Evolutionary conservation across 1,140 invertebrate species (phyloP).

Genomic region (Rhyzopertha dominica): DNA sequence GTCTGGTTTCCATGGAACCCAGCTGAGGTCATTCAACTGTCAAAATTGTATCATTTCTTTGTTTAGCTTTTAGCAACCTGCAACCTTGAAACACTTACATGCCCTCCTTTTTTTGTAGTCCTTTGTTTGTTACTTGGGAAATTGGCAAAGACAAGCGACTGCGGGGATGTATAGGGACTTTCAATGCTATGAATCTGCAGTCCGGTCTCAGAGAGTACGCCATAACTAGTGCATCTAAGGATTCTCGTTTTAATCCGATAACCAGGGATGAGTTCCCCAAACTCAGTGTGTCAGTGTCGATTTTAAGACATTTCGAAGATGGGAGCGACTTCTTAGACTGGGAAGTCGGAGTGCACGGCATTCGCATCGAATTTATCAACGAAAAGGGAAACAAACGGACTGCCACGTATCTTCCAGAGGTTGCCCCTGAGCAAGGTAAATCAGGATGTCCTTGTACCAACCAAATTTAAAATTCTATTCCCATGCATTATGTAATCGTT

Average conservation of each 20-base stretch:
- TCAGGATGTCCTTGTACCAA: slow-evolving; percentile 6
- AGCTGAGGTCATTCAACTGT: slow-evolving; percentile 45
- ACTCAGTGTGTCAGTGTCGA: slow-evolving; percentile 92
- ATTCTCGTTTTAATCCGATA: slow-evolving; percentile 95
- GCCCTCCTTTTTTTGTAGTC: slow-evolving; percentile 73
- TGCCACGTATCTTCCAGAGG: slow-evolving; percentile 96
- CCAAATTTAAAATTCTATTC: too few species aligned
- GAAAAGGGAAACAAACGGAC: slow-evolving; percentile 93
- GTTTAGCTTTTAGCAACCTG: too few species aligned
- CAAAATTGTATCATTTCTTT: slow-evolving; percentile 47
- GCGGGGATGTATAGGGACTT: slow-evolving; percentile 93
- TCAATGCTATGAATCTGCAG: slow-evolving; percentile 91
- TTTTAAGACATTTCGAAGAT: slow-evolving; percentile 93
- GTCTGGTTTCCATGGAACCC: too few species aligned
- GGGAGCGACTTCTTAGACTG: slow-evolving; percentile 93
- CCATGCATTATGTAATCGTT: too few species aligned
- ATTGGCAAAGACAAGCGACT: slow-evolving; percentile 88
- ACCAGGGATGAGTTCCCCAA: slow-evolving; percentile 87
- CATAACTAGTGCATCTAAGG: slow-evolving; percentile 95
- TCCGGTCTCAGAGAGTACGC: slow-evolving; percentile 93
- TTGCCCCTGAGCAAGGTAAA: slow-evolving; percentile 94
- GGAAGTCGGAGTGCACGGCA: slow-evolving; percentile 96
- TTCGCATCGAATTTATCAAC: slow-evolving; percentile 95
- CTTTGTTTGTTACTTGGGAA: slow-evolving; percentile 98
- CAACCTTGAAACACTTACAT: too few species aligned